Base-by-base conservation (phyloP, 2,797 vertebrate species). In the Periparus ater region DNA sequence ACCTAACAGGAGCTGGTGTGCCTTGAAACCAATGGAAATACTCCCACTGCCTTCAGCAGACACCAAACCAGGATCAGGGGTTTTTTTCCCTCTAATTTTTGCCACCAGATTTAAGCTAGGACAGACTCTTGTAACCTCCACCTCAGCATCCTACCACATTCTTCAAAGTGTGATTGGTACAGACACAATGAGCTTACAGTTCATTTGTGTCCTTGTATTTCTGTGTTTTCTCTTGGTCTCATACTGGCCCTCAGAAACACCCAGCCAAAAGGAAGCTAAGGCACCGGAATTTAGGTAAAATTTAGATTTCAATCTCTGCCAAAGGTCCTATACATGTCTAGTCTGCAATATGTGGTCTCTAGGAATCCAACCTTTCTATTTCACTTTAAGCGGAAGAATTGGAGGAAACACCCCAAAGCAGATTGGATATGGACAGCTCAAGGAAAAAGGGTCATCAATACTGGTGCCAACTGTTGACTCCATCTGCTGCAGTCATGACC, bases 401-500 rank as follows among this genome's bases (percentile, higher is more conserved):
- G 63, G 40, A 80, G 70, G 63, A 80, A 84, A 50, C 63, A 50
- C 7, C 19, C 47, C 34, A 74, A 66, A 75, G 68, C 54, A 81
- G 57, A 51, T 9, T 75, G 74, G 50, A 55, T 40, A 85, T 6
- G 36, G 78, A 81, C 51, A 68, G 58, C 53, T 68, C 65, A 85
- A 58, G 73, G 68, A 77, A 80, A 0, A 47, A 53, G 32, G 36
- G 55, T 57, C 72, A 92, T 32, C 58, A 84, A 34, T 72, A 96
- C 8, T 72, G 57, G 68, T 84, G 85, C 71, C 50, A 92, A 79
- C 62, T 90, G 83, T 62, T 84, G 85, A 65, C 67, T 95, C 89
- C 75, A 93, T 93, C 85, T 97, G 91, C 58, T 81, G 54, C 66
- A 91, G 88, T 82, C 50, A 34, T 30, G 62, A 90, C 65, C 85